Percentiles rank a stretch among this genome's conserved stretches.
Conservation (phyloP, 2,797 vertebrate genomes). For the Varecia variegata region DNA sequence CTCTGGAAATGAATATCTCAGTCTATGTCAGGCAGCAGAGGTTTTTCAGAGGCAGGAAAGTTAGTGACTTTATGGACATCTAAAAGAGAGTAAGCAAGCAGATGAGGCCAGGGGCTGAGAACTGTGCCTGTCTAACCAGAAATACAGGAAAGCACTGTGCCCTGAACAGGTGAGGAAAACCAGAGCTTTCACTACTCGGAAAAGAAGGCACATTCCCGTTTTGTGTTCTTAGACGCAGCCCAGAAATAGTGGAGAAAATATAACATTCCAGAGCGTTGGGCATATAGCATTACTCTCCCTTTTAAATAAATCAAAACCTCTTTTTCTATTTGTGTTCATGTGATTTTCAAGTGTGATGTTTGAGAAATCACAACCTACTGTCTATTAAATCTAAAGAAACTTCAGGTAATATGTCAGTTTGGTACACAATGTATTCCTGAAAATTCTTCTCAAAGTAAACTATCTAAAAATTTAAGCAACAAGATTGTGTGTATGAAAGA, state of each 20-base stretch:
- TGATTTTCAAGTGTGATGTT: neutral
- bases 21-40: neutral
- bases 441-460: neutral
- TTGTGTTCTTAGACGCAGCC: rapidly evolving
- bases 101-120: neutral
- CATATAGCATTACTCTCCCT: neutral
- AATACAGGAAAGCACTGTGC: neutral
- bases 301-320: neutral
- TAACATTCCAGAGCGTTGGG: neutral
- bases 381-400: neutral
- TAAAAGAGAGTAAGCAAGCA: neutral
- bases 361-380: neutral
- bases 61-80: neutral
- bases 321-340: neutral
- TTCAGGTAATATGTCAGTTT: neutral
- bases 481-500: neutral
- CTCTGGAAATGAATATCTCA: rapidly evolving
- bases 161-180: rapidly evolving
- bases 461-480: neutral
- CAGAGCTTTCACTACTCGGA: neutral
- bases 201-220: neutral
- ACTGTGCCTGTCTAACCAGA: neutral
- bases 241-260: neutral
- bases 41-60: neutral
- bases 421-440: neutral